Percentiles rank a stretch among this genome's conserved stretches.
Evolutionary conservation across 2,797 vertebrate species (phyloP).

Genomic region (Anabacerthia variegaticeps): DNA sequence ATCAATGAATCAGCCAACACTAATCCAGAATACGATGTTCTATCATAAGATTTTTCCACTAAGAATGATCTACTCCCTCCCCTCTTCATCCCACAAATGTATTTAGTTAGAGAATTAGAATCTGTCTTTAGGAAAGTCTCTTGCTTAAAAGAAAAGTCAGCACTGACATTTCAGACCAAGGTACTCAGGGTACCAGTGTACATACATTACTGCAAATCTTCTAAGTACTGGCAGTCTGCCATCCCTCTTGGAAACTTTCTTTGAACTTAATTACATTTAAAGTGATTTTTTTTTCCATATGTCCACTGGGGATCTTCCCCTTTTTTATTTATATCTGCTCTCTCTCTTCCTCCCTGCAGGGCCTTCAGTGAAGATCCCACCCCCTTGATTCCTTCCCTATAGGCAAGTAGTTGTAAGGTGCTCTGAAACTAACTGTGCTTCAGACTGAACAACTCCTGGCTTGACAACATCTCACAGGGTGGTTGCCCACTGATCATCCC

Average conservation of each 20-base stretch:
- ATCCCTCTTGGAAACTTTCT: not conserved
- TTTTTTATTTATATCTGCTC: not conserved
- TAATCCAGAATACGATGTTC: not conserved
- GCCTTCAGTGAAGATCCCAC: not conserved
- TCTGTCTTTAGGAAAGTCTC: not conserved
- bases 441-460: not conserved
- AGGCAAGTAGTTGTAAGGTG: not conserved
- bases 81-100: not conserved
- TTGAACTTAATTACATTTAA: not conserved
- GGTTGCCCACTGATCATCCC: accelerated
- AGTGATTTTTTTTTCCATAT: not conserved
- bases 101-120: not conserved
- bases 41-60: not conserved
- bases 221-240: not conserved
- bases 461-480: not conserved
- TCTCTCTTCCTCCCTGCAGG: not conserved
- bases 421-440: not conserved
- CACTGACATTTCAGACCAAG: not conserved
- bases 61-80: not conserved
- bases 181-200: not conserved
- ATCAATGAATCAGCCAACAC: not conserved
- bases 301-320: not conserved
- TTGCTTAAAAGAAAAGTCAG: not conserved
- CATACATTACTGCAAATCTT: not conserved
- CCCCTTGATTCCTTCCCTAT: accelerated